A percentile compares a stretch with the other conserved stretches of the same genome.
Evolutionary conservation across 2,113 vertebrate genomes (phyloP).

Genomic region (Picathartes gymnocephalus): DNA sequence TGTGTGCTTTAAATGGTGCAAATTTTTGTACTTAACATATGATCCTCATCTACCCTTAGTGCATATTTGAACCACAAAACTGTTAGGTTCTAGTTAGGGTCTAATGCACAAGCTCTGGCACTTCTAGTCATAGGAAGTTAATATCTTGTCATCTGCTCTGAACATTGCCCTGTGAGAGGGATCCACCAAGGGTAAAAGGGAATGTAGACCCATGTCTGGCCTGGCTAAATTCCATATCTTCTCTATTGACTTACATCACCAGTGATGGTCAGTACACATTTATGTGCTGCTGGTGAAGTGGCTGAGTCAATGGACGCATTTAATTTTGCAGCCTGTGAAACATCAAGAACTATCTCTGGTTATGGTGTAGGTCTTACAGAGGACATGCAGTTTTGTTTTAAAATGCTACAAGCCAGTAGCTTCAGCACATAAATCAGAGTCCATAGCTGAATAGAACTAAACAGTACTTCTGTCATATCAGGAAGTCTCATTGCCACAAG

Average conservation of each 20-base stretch:
- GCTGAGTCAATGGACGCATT: accelerated
- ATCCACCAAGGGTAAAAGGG: background rate
- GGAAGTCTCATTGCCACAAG: background rate
- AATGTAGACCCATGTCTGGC: accelerated
- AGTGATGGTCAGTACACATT: background rate
- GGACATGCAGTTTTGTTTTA: background rate
- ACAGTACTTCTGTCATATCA: background rate
- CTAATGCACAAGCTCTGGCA: background rate
- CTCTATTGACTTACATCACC: background rate
- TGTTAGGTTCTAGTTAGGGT: background rate
- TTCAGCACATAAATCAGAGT: background rate
- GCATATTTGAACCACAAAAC: background rate
- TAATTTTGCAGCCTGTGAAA: background rate
- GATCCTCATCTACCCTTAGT: background rate
- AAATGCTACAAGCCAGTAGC: background rate
- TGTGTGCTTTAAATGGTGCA: background rate
- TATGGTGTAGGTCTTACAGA: background rate
- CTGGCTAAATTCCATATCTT: background rate
- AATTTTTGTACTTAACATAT: background rate
- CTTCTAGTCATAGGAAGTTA: background rate
- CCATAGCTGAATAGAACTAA: background rate
- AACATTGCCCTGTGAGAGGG: background rate
- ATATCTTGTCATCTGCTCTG: background rate
- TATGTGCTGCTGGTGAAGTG: accelerated
- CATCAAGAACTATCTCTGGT: background rate